Evolutionary conservation across 2,888 invertebrate species (phyloP).

Genomic region (Eupithecia exiguata): DNA sequence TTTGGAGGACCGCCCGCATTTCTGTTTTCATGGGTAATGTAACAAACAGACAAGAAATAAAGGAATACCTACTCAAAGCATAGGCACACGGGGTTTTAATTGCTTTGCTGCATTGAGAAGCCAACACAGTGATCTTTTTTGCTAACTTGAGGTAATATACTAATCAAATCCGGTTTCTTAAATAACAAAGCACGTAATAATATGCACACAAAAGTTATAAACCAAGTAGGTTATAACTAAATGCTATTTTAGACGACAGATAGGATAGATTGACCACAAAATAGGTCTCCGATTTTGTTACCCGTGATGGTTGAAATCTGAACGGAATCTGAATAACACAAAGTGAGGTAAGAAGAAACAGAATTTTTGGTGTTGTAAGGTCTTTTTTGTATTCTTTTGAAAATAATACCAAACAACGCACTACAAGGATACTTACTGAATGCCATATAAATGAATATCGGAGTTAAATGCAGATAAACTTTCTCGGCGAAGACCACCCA

Average conservation of each 20-base stretch:
- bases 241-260: not conserved
- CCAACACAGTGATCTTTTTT: not conserved
- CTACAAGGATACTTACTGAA: not conserved
- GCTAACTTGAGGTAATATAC: not conserved
- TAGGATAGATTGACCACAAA: not conserved
- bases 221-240: not conserved
- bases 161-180: not conserved
- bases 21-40: conserved; percentile 93
- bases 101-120: not conserved
- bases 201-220: not conserved
- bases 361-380: not conserved
- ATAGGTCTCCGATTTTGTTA: not conserved
- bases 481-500: not conserved
- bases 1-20: conserved; percentile 96
- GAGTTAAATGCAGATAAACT: not conserved
- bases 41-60: conserved; percentile 10
- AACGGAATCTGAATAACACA: not conserved
- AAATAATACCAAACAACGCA: not conserved
- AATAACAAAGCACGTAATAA: not conserved
- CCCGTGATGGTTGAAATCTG: not conserved
- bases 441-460: not conserved
- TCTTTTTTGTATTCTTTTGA: not conserved
- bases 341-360: not conserved
- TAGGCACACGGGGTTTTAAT: not conserved
- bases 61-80: not conserved